Evolutionary conservation across 2,888 invertebrate species (phyloP), one percentile per base, ranked within the genome.

Genomic region (Melinaea menophilus): DNA sequence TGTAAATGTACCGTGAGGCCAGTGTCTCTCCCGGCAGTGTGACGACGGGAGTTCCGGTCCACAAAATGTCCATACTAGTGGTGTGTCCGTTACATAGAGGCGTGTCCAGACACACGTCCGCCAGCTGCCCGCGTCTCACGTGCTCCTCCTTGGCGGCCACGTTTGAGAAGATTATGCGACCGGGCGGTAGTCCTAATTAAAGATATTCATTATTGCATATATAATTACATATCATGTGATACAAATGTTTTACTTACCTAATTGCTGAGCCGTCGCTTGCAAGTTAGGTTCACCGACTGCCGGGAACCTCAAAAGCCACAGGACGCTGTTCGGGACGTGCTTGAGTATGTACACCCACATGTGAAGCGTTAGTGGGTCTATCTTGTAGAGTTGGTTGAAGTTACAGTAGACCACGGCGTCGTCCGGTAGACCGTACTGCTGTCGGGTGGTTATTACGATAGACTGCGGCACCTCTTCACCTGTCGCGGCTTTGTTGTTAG

Each of bases 71-170:
- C 99, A 99, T 99, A 71, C 99, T 99, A 9, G 99, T 99, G 0
- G 99, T 99, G 86, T 99, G 99, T 11, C 99, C 99, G 84, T 99
- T 99, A 82, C 99, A 99, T n/a, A 99, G 92, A 0, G 99, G 99
- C 0, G 99, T 99, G 88, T 99, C 99, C 35, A 99, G 92, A 76
- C 99, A 99, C 13, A 99, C 97, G 87, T 99, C 99, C 0, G 99
- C 98, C 68, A 99, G 88, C 85, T 99, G 99, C 0, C 99, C 99
- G 34, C 99, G 94, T 12, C 99, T 92, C 0, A 99, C 99, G 82
- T 99, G 99, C 82, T 99, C 99, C 80, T 99, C 98, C 78, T 99
- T 99, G 2, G 99, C 99, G 1, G 99, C 99, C 9, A 99, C 99
- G 86, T 99, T 99, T 31, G 98, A 98, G 91, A 99, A 99, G 67